These are phyloP conservation scores for Archivesica marissinica DNA, from an alignment of 1,140 invertebrate species.

Conservation along the genomic window DNA sequence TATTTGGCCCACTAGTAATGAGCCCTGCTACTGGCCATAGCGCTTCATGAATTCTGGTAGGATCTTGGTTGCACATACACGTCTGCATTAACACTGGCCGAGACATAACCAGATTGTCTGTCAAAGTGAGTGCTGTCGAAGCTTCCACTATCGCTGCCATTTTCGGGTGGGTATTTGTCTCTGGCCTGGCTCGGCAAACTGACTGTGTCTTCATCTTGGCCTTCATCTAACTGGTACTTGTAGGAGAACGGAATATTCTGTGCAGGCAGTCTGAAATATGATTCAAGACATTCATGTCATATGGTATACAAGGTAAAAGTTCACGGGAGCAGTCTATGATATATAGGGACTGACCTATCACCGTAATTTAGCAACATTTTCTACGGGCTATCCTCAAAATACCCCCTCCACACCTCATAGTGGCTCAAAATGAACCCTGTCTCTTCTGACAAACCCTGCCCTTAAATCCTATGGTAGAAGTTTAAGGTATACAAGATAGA, in stretches of 20 bases:
- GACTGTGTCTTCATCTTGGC: conserved; percentile 90
- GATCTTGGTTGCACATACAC: conserved; percentile 27
- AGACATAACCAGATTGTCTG: conserved; percentile 68
- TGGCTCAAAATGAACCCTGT: no score
- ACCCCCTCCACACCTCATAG: no score
- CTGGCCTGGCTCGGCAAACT: conserved; percentile 90
- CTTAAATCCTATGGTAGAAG: no score
- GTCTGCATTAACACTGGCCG: conserved; percentile 53
- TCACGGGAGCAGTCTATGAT: no score
- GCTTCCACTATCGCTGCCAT: conserved; percentile 87
- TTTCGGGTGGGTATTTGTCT: conserved; percentile 69
- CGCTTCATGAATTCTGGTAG: conserved; percentile 34
- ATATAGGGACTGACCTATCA: no score
- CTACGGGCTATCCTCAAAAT: no score
- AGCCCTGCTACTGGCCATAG: not conserved
- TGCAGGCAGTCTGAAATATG: conserved; percentile 88
- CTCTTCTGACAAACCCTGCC: no score
- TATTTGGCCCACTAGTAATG: no score
- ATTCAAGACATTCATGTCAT: conserved; percentile 37
- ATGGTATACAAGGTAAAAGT: no score
- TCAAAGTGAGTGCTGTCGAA: conserved; percentile 92
- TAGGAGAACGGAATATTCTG: conserved; percentile 92
- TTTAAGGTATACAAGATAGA: no score
- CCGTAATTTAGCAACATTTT: no score
- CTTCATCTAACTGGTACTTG: conserved; percentile 92